Percentiles rank a stretch among this genome's conserved stretches.
Evolutionary conservation across 1,140 invertebrate species (phyloP).

Genomic region (Zelostemma sp.): DNA sequence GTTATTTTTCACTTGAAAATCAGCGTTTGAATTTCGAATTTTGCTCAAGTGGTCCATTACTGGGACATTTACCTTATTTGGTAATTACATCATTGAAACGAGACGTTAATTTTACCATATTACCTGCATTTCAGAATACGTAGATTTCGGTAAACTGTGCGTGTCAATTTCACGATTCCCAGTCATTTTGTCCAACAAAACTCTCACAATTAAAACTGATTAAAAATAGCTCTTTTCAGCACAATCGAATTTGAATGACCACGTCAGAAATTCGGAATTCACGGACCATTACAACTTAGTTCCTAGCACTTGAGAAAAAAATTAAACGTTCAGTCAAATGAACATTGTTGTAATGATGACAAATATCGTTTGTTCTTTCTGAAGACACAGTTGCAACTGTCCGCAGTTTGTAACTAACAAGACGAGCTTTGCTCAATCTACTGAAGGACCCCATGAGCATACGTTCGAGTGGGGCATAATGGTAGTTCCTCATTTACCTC

Average conservation of each 20-base stretch:
- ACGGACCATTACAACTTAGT: neutral
- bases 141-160: neutral
- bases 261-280: too few relatives aligned
- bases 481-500: slow-evolving; percentile 33
- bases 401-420: slow-evolving; percentile 22
- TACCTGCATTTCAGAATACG: neutral
- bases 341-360: too few relatives aligned
- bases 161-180: neutral
- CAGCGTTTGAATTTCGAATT: too few relatives aligned
- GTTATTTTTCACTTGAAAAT: too few relatives aligned
- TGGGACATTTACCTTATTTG: too few relatives aligned
- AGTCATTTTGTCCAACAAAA: neutral
- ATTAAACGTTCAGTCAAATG: too few relatives aligned
- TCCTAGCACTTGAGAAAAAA: neutral
- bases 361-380: too few relatives aligned
- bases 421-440: slow-evolving; percentile 24
- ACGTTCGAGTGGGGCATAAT: slow-evolving; percentile 29
- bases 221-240: neutral
- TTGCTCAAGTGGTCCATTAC: too few relatives aligned
- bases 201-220: neutral
- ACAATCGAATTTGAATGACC: too few relatives aligned
- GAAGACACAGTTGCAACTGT: slow-evolving; percentile 9
- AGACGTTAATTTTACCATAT: too few relatives aligned
- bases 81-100: too few relatives aligned
- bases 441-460: slow-evolving; percentile 34